Conservation (phyloP, 2,797 vertebrate species). For the Decapterus maruadsi region DNA sequence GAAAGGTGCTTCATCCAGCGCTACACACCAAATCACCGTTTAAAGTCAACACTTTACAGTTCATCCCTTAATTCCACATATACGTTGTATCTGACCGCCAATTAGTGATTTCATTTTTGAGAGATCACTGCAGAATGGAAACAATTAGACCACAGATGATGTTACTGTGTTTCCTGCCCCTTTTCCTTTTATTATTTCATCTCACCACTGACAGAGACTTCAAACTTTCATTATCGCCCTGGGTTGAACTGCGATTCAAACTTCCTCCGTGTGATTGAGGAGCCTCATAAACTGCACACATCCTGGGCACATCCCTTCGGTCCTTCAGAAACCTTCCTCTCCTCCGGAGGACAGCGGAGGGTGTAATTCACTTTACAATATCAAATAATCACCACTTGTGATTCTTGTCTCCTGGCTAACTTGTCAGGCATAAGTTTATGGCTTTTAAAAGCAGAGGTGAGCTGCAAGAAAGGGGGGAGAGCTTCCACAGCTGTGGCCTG, state of each 20-base stretch:
- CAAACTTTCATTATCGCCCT: constrained; percentile 60
- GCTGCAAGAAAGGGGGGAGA: constrained; percentile 32
- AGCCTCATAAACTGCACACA: constrained; percentile 77
- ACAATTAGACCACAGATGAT: constrained; percentile 38
- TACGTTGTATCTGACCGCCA: neutral
- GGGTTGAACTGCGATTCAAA: constrained; percentile 63
- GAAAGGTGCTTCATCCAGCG: constrained; percentile 55
- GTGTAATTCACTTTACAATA: constrained; percentile 81
- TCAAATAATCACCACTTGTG: constrained; percentile 75
- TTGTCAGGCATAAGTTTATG: constrained; percentile 71
- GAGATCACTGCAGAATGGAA: constrained; percentile 32
- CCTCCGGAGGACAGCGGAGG: constrained; percentile 51
- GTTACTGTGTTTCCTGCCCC: neutral
- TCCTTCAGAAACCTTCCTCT: constrained; percentile 41
- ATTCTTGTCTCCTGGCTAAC: constrained; percentile 76
- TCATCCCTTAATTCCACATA: constrained; percentile 28
- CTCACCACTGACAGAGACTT: constrained; percentile 59
- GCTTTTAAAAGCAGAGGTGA: constrained; percentile 73
- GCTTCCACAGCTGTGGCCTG: constrained; percentile 51
- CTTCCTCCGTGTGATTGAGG: constrained; percentile 72
- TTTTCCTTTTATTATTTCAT: constrained; percentile 65
- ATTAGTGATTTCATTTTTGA: constrained; percentile 33
- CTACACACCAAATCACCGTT: constrained; percentile 35
- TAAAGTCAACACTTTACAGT: constrained; percentile 23
- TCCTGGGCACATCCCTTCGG: constrained; percentile 62